Evolutionary conservation across 2,888 invertebrate genomes (phyloP), one percentile per base, ranked within the genome.

Genomic region (Pterostichus niger): DNA sequence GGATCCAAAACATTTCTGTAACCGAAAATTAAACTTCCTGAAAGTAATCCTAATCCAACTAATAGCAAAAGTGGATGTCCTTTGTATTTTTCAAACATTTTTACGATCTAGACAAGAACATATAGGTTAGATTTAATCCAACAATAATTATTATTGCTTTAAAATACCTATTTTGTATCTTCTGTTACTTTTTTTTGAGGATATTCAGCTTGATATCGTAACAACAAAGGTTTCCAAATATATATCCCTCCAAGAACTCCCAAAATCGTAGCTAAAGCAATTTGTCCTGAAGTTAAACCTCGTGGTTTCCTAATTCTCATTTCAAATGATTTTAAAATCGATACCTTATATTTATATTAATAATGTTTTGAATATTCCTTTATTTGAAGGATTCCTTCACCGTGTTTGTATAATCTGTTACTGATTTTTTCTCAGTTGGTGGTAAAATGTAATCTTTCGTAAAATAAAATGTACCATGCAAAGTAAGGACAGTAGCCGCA

Each of bases 161-260:
- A 77, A 77, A 44, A 6, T 44, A 71, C 68, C 68, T 71, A 71
- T 79, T 71, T 35, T 56, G 17, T 75, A 40, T 71, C 59, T 68
- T 56, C 68, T 40, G 35, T 31, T 11, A 15, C 40, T 49, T 84
- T 84, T 52, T 85, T 84, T 7, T 83, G 76, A 78, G 17, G 77
- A 82, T 35, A 61, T 71, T 85, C 84, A 10, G 52, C 59, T 54
- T 68, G 82, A 61, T 84, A 85, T 77, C 84, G 61, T 13, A 83
- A 15, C 59, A 90, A 86, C n/a, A 89, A 54, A 1, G 90, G 90
- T 85, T 86, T 88, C 90, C 90, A 90, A 87, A 90, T 89, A 85
- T 90, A 90, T 61, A 88, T 84, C 64, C 90, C 90, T 54, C 88
- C 87, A 7, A 87, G 11, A 10, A 89, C 85, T 9, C 90, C 90